A percentile compares a stretch with the other conserved stretches of the same genome.
phyloP scores from a whole-genome alignment of 1,140 invertebrate species.

The Uloborus diversus region DNA sequence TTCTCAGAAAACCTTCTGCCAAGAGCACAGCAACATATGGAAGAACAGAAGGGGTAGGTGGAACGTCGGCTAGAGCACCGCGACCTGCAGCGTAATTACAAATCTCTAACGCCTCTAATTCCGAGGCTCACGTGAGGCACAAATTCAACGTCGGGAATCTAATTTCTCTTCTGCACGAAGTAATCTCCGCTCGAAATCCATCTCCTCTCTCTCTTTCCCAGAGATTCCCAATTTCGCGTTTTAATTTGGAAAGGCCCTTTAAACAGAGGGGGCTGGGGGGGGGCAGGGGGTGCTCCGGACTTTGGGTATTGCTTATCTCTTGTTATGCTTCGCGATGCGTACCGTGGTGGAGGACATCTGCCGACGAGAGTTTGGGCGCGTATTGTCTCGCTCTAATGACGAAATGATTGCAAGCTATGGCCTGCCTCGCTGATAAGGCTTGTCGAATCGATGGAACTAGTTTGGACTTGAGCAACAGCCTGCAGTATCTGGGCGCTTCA shows the following conservation, averaged over 20 bases:
- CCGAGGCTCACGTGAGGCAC: slow-evolving; percentile 34
- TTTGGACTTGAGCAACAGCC: slow-evolving; percentile 10
- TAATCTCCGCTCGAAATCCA: neutral
- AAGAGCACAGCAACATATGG: no score
- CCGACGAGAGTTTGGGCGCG: neutral
- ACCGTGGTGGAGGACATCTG: slow-evolving; percentile 7
- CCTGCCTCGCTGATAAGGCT: slow-evolving; percentile 22
- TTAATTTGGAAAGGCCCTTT: slow-evolving; percentile 39
- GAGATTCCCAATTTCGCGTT: slow-evolving; percentile 42
- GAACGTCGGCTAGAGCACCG: no score
- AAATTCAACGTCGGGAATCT: slow-evolving; percentile 36
- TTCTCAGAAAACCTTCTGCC: no score
- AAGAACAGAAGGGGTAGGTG: no score
- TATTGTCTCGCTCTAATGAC: slow-evolving; percentile 44
- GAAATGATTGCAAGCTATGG: slow-evolving; percentile 30
- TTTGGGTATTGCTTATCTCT: slow-evolving; percentile 19
- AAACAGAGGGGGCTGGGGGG: neutral
- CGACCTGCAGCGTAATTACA: slow-evolving; percentile 39
- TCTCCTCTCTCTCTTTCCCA: neutral
- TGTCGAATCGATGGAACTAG: slow-evolving; percentile 11
- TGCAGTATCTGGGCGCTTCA: neutral
- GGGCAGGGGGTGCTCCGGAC: no score
- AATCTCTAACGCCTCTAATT: slow-evolving; percentile 48
- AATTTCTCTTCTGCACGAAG: slow-evolving; percentile 48
- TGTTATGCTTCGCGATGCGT: neutral